Evolutionary conservation across 2,888 invertebrate genomes (phyloP).

Genomic region (Holacanthella duospinosa): DNA sequence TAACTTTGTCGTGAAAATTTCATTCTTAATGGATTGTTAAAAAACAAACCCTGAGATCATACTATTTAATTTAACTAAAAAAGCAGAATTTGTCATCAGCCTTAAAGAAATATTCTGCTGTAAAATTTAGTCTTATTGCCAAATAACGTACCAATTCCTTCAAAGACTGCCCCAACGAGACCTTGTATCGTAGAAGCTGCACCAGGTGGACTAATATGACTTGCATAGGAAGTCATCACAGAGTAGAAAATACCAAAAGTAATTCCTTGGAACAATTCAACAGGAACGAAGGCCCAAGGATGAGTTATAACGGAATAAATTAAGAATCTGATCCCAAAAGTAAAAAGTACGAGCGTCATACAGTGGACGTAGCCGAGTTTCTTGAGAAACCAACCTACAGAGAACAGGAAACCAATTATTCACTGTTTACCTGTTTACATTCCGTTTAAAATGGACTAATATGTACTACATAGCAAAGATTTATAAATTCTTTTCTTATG

Average conservation of each 20-base stretch:
- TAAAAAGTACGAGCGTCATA: slow-evolving; percentile 70
- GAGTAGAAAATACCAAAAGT: slow-evolving; percentile 81
- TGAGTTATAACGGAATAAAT: slow-evolving; percentile 67
- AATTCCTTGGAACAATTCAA: slow-evolving; percentile 76
- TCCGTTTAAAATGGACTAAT: slow-evolving; percentile 19
- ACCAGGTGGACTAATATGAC: slow-evolving; percentile 67
- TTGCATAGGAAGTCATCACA: slow-evolving; percentile 79
- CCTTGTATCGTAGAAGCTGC: slow-evolving; percentile 82
- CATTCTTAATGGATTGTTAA: too few species aligned
- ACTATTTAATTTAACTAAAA: too few species aligned
- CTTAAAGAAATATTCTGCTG: too few species aligned
- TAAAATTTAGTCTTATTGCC: too few species aligned
- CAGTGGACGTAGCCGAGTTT: slow-evolving; percentile 69
- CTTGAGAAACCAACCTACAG: slow-evolving; percentile 58
- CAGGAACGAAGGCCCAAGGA: slow-evolving; percentile 72
- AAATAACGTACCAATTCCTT: slow-evolving; percentile 55
- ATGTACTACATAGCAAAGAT: too few species aligned
- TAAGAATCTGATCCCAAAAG: slow-evolving; percentile 68
- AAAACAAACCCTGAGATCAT: too few species aligned
- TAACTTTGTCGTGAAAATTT: too few species aligned
- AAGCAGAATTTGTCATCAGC: too few species aligned
- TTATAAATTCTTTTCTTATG: neutral
- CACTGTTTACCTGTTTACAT: too few species aligned
- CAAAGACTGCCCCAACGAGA: slow-evolving; percentile 72
- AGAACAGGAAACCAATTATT: neutral